Percentiles rank a stretch among this genome's conserved stretches.
Conservation (phyloP, 2,113 vertebrate genomes). For the Electrona antarctica region DNA sequence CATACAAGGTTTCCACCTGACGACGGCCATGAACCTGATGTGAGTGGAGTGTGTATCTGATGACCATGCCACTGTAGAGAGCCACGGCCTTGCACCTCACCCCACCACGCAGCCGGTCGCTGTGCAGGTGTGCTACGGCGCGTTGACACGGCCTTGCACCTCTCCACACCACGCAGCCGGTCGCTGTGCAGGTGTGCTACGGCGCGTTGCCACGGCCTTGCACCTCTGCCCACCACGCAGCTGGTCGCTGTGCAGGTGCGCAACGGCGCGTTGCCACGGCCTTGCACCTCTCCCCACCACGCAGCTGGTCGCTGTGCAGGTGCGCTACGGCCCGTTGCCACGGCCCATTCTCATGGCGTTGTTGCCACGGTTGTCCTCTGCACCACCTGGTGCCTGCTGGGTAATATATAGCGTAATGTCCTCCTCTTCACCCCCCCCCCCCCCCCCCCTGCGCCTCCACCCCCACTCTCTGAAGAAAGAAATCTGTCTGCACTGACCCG, state of each 20-base stretch:
- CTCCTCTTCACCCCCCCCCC: constrained; percentile 54
- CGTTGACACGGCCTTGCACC: no score
- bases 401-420: constrained; percentile 76
- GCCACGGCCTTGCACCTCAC: constrained; percentile 79
- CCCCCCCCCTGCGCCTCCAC: background rate
- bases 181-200: no score
- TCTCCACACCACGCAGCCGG: no score
- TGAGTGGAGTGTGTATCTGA: constrained; percentile 79
- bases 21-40: constrained; percentile 47
- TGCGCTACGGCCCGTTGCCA: constrained; percentile 61
- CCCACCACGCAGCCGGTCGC: constrained; percentile 75
- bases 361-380: constrained; percentile 73
- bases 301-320: no score
- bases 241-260: no score
- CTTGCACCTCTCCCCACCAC: constrained; percentile 77
- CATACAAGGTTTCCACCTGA: no score
- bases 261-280: constrained; percentile 76
- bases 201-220: no score
- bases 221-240: no score
- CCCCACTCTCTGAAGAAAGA: no score
- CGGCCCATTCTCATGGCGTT: constrained; percentile 66
- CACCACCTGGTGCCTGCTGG: constrained; percentile 77
- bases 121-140: no score
- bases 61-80: constrained; percentile 81
- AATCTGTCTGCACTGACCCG: no score